Evolutionary conservation across 2,888 invertebrate genomes (phyloP).

Genomic region (Drosophila bunnanda): DNA sequence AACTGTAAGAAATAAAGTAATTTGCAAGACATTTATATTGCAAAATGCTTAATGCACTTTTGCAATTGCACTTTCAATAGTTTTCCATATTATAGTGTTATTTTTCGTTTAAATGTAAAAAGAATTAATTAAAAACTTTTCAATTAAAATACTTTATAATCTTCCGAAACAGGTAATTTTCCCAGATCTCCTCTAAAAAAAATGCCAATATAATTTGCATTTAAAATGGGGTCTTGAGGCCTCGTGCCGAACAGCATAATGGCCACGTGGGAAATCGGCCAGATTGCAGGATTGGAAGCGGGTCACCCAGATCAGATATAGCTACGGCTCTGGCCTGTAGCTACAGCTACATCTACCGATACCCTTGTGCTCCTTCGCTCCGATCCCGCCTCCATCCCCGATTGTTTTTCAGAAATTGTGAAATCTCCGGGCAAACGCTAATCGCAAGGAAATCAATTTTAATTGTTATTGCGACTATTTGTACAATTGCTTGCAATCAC

Average conservation of each 20-base stretch:
- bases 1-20: not conserved
- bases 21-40: not conserved
- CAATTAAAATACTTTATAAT: not conserved
- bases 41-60: too few relatives aligned
- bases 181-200: too few relatives aligned
- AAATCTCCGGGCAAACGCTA: slow-evolving; percentile 8
- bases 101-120: not conserved
- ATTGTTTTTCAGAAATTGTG: not conserved
- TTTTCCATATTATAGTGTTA: too few relatives aligned
- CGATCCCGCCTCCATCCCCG: not conserved
- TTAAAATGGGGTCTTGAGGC: not conserved
- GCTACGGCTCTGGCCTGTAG: not conserved
- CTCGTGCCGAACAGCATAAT: not conserved
- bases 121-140: not conserved
- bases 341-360: not conserved
- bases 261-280: slow-evolving; percentile 30
- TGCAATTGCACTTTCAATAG: too few relatives aligned
- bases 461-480: slow-evolving; percentile 66
- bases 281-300: slow-evolving; percentile 32
- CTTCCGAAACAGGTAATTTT: not conserved
- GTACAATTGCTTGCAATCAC: slow-evolving; percentile 33
- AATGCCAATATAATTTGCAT: slow-evolving; percentile 9
- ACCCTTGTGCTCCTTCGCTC: slow-evolving; percentile 30
- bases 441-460: slow-evolving; percentile 48
- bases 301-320: slow-evolving; percentile 19